These are phyloP conservation scores for Cichlasoma orientale DNA, from an alignment of 2,797 vertebrate species.

Conservation along the genomic window DNA sequence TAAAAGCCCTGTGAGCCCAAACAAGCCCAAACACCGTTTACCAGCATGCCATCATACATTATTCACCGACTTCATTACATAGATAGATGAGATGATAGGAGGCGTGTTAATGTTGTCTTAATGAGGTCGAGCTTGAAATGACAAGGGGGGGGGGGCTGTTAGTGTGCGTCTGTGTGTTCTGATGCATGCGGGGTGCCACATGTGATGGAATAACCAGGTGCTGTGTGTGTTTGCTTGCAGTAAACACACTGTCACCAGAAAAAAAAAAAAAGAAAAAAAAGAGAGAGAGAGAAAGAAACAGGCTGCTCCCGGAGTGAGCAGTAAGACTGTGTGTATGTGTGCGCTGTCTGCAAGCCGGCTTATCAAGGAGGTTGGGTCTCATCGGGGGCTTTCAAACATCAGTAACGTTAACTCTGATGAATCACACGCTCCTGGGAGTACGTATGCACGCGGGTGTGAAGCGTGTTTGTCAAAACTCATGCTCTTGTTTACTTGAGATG, in stretches of 20 bases:
- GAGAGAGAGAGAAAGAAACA: not conserved
- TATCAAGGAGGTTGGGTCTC: slow-evolving; percentile 54
- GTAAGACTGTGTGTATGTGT: not conserved
- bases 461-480: slow-evolving; percentile 71
- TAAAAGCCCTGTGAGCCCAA: slow-evolving; percentile 62
- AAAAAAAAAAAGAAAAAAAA: not conserved
- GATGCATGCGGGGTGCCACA: slow-evolving; percentile 22
- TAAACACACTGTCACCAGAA: slow-evolving; percentile 61
- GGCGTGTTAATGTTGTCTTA: slow-evolving; percentile 76
- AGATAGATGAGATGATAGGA: slow-evolving; percentile 57
- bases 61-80: slow-evolving; percentile 69
- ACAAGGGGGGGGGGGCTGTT: slow-evolving; percentile 13
- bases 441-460: slow-evolving; percentile 63
- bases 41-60: slow-evolving; percentile 73
- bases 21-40: slow-evolving; percentile 63
- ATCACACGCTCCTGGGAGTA: slow-evolving; percentile 64
- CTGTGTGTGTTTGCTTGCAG: slow-evolving; percentile 23
- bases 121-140: slow-evolving; percentile 74
- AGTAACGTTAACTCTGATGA: slow-evolving; percentile 70
- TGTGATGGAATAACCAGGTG: slow-evolving; percentile 52
- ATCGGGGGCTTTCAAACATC: slow-evolving; percentile 68
- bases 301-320: not conserved
- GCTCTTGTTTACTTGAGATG: slow-evolving; percentile 72
- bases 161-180: slow-evolving; percentile 31
- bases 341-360: slow-evolving; percentile 23